phyloP scores from a whole-genome alignment of 2,113 vertebrate genomes.

The Erpornis zantholeuca region DNA sequence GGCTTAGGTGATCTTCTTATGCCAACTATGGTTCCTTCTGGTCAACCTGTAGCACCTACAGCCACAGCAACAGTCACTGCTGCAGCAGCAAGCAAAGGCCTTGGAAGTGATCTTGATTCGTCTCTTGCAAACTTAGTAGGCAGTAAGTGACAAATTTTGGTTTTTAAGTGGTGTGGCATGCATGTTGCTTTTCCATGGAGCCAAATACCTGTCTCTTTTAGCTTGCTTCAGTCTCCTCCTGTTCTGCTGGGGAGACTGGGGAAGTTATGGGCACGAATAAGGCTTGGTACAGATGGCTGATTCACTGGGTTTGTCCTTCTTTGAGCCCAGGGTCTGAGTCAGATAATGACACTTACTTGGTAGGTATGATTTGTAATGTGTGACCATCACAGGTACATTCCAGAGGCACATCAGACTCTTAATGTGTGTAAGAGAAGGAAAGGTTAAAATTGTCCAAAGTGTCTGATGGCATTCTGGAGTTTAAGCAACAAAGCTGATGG shows the following conservation, averaged over 20 bases:
- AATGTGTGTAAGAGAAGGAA: background rate
- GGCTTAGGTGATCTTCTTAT: slow-evolving; percentile 97
- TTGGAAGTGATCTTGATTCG: slow-evolving; percentile 91
- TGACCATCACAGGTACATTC: background rate
- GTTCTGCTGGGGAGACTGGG: background rate
- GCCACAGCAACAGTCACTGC: slow-evolving; percentile 63
- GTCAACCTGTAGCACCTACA: slow-evolving; percentile 77
- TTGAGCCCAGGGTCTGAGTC: background rate
- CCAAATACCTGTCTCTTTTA: background rate
- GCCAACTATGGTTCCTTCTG: slow-evolving; percentile 90
- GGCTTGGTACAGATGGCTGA: background rate
- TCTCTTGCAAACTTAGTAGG: slow-evolving; percentile 96
- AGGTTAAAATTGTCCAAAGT: background rate
- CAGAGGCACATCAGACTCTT: background rate
- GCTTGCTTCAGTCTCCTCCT: background rate
- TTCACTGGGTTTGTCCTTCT: background rate
- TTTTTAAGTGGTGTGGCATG: background rate
- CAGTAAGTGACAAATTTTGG: slow-evolving; percentile 79
- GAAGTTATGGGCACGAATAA: background rate
- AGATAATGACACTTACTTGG: background rate
- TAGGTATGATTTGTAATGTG: background rate
- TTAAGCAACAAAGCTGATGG: background rate
- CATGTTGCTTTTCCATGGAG: background rate
- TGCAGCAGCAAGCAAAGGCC: slow-evolving; percentile 80
- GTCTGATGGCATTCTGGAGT: background rate